Evolutionary conservation across 1,140 invertebrate genomes (phyloP).

Genomic region (Onthophagus taurus): DNA sequence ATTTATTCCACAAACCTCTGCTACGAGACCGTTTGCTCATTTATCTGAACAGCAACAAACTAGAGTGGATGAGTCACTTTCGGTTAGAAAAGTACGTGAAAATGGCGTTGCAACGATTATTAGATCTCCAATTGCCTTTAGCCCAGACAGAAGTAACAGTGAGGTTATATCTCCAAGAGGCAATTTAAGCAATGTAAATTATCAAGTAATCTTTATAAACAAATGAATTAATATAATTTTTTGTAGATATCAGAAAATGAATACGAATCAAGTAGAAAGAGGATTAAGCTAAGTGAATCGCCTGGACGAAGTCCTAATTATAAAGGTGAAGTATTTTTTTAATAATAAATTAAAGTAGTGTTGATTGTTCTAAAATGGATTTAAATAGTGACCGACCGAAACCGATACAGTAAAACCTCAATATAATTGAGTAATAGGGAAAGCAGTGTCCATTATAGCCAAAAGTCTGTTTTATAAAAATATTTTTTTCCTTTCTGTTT

Average conservation of each 20-base stretch:
- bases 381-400: no score
- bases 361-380: no score
- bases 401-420: no score
- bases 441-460: no score
- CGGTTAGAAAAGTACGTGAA: no score
- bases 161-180: background rate
- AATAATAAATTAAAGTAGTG: no score
- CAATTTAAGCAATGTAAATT: conserved; percentile 3
- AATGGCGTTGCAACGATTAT: conserved; percentile 12
- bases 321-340: no score
- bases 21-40: conserved; percentile 49
- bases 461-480: no score
- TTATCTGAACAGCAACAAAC: conserved; percentile 33
- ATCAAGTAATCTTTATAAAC: background rate
- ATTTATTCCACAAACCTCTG: conserved; percentile 18
- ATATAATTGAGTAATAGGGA: no score
- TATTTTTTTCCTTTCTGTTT: no score
- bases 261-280: conserved; percentile 14
- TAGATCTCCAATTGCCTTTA: background rate
- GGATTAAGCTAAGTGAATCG: conserved; percentile 12
- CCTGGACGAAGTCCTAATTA: conserved; percentile 6
- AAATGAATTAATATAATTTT: conserved; percentile 10
- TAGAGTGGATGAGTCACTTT: background rate
- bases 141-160: background rate
- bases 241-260: conserved; percentile 16